Conservation (phyloP, 2,797 vertebrate species). For the Lepidocolaptes lacrymiger region DNA sequence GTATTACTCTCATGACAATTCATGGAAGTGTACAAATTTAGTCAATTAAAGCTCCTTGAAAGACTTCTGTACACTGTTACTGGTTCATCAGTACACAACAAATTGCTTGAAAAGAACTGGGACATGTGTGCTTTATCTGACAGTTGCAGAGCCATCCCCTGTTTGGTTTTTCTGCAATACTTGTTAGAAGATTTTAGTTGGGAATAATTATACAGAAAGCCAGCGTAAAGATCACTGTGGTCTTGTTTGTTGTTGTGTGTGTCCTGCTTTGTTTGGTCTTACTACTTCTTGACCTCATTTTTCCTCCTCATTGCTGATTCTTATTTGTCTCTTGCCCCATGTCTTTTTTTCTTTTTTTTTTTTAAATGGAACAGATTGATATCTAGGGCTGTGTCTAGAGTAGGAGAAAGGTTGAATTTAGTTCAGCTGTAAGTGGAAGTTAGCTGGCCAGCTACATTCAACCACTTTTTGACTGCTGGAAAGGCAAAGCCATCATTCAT, state of each 20-base stretch:
- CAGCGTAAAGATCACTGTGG: neutral
- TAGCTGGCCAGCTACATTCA: neutral
- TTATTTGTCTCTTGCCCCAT: constrained; percentile 20
- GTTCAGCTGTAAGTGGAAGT: neutral
- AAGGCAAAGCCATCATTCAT: neutral
- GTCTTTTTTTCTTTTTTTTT: neutral
- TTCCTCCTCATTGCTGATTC: constrained; percentile 40
- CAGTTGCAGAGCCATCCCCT: neutral
- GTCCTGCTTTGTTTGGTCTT: constrained; percentile 15
- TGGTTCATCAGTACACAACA: neutral
- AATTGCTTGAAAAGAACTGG: neutral
- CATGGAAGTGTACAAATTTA: neutral
- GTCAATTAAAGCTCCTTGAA: neutral
- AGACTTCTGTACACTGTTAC: neutral
- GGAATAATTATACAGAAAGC: neutral
- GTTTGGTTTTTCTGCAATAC: neutral
- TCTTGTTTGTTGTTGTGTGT: neutral
- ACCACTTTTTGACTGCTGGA: neutral
- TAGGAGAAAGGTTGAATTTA: neutral
- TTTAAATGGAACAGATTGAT: constrained; percentile 47
- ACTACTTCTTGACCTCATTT: constrained; percentile 56
- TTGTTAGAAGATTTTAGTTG: neutral
- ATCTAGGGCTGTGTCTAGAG: constrained; percentile 33
- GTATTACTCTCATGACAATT: neutral
- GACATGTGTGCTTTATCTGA: neutral